Conservation (phyloP, 1,140 invertebrate species). For the Alviniconcha marisindica region DNA sequence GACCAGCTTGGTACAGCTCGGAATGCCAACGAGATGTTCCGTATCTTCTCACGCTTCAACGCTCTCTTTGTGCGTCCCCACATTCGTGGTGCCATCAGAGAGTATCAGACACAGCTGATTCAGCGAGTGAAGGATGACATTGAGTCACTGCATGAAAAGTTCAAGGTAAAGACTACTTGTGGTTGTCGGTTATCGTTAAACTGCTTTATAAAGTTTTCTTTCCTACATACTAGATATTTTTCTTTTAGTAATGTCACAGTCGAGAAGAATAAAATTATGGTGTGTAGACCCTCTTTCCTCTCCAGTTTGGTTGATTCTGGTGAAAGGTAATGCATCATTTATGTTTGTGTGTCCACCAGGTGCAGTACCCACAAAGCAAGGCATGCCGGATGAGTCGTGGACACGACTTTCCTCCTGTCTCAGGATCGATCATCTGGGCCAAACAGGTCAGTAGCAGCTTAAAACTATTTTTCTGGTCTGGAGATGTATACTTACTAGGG, state of each 20-base stretch:
- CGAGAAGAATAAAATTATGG: no score
- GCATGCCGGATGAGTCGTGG: conserved; percentile 92
- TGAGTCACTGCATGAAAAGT: conserved; percentile 97
- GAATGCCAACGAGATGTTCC: conserved; percentile 99
- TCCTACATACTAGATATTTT: no score
- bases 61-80: conserved; percentile 98
- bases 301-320: no score
- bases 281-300: no score
- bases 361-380: conserved; percentile 92
- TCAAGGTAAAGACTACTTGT: no score
- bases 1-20: conserved; percentile 98
- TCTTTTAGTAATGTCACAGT: no score
- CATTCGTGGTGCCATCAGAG: conserved; percentile 97
- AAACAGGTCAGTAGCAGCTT: conserved; percentile 81
- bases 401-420: conserved; percentile 95
- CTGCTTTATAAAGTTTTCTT: no score
- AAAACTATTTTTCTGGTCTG: no score
- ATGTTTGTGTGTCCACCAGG: conserved; percentile 78
- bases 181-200: neutral
- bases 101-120: conserved; percentile 99
- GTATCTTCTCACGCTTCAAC: conserved; percentile 98
- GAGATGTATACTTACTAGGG: no score
- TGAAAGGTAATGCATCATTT: no score
- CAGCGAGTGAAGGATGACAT: conserved; percentile 99
- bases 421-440: conserved; percentile 99